Conservation (phyloP, 35 echinoderm and acorn worm species). For the Ophiothrix spiculata region DNA sequence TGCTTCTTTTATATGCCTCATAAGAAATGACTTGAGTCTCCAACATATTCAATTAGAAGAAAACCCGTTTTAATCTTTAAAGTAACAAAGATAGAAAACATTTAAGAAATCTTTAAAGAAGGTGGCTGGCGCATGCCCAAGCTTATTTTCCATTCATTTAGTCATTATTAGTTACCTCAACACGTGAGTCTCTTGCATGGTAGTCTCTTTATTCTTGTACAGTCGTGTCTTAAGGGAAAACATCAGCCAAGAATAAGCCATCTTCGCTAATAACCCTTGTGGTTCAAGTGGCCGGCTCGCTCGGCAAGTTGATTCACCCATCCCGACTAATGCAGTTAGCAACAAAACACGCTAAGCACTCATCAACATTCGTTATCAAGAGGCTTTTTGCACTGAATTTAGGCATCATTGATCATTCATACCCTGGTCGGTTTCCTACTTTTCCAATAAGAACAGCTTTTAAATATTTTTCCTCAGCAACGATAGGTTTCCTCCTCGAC, state of each 20-base stretch:
- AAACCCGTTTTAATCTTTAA: too few species aligned
- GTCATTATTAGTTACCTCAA: not conserved
- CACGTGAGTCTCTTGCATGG: not conserved
- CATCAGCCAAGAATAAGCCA: slow-evolving; percentile 7
- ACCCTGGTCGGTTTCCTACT: slow-evolving; percentile 2
- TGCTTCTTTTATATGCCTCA: not conserved
- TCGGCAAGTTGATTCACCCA: slow-evolving; percentile 5
- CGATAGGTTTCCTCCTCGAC: slow-evolving; percentile 1
- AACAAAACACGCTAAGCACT: not conserved
- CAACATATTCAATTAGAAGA: too few species aligned
- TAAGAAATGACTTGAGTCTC: too few species aligned
- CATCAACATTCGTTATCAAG: slow-evolving; percentile 4
- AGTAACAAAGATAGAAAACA: too few species aligned
- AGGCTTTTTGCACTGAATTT: not conserved
- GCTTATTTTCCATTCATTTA: slow-evolving; percentile 1
- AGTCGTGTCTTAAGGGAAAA: not conserved
- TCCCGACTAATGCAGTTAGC: slow-evolving; percentile 1
- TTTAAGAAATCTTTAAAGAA: too few species aligned
- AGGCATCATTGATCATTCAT: not conserved
- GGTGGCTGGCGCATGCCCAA: not conserved
- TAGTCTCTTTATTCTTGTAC: not conserved
- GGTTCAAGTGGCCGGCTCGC: not conserved
- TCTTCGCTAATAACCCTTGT: slow-evolving; percentile 6
- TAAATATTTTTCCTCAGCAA: slow-evolving; percentile 13
- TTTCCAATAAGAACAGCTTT: slow-evolving; percentile 2